These are phyloP conservation scores for Nyctalus aviator DNA, from an alignment of 2,797 vertebrate species.

Conservation along the genomic window DNA sequence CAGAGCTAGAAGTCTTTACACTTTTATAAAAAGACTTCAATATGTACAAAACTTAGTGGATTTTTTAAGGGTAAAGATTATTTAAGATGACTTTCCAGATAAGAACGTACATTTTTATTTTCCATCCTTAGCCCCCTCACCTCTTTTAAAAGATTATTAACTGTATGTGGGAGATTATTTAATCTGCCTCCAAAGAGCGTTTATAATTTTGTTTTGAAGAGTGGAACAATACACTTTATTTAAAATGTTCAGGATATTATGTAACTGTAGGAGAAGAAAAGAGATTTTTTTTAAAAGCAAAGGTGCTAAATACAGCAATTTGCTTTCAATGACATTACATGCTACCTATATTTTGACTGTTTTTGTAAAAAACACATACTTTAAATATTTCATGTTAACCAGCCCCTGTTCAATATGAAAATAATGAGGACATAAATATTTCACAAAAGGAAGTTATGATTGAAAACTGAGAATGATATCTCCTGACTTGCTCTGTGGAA, in stretches of 20 bases:
- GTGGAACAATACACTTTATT: conserved; percentile 60
- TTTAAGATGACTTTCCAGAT: conserved; percentile 54
- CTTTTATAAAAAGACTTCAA: conserved; percentile 17
- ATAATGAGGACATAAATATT: conserved; percentile 77
- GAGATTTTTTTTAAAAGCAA: background rate
- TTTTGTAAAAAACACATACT: conserved; percentile 71
- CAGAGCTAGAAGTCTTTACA: background rate
- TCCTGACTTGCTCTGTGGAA: conserved; percentile 72
- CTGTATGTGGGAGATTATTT: conserved; percentile 59
- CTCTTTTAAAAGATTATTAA: conserved; percentile 4
- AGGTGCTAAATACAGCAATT: conserved; percentile 62
- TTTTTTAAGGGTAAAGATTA: conserved; percentile 10
- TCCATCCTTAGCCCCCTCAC: background rate
- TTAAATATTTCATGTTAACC: conserved; percentile 67
- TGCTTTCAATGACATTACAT: conserved; percentile 39
- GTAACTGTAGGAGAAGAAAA: conserved; percentile 37
- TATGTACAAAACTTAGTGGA: background rate
- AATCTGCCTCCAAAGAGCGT: conserved; percentile 52
- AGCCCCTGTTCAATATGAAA: conserved; percentile 69
- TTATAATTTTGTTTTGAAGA: conserved; percentile 64
- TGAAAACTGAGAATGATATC: conserved; percentile 69
- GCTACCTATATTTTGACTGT: conserved; percentile 56
- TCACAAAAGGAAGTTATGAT: conserved; percentile 77
- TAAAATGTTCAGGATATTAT: conserved; percentile 51
- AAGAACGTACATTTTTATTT: background rate